Evolutionary conservation across 2,888 invertebrate genomes (phyloP).

Genomic region (Hypena proboscidalis): DNA sequence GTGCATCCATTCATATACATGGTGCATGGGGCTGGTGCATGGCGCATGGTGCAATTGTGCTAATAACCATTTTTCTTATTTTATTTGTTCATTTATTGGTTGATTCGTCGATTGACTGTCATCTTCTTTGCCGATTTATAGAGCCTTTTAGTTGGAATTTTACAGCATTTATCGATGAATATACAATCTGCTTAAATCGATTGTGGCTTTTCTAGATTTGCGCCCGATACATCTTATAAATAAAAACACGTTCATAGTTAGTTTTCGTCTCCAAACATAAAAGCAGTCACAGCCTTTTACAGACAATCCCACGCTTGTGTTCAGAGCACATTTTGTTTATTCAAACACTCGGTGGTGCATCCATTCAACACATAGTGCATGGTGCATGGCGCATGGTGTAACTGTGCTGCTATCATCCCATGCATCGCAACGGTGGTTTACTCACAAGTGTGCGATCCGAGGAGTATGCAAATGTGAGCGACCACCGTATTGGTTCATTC

Average conservation of each 20-base stretch:
- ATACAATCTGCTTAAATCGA: too few relatives aligned
- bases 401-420: slow-evolving; percentile 37
- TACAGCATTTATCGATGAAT: too few relatives aligned
- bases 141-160: too few relatives aligned
- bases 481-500: slow-evolving; percentile 36
- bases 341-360: slow-evolving; percentile 15
- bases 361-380: slow-evolving; percentile 7
- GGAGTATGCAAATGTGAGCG: slow-evolving; percentile 49
- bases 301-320: neutral
- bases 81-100: too few relatives aligned
- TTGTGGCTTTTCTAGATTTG: too few relatives aligned
- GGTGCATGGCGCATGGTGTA: slow-evolving; percentile 33
- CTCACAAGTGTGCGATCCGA: slow-evolving; percentile 40
- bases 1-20: too few relatives aligned
- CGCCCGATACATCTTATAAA: slow-evolving; percentile 2
- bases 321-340: slow-evolving; percentile 22
- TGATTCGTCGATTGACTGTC: too few relatives aligned
- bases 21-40: too few relatives aligned
- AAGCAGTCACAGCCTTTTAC: neutral
- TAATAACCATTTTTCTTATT: too few relatives aligned
- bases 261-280: neutral
- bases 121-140: too few relatives aligned
- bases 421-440: slow-evolving; percentile 43
- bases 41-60: too few relatives aligned
- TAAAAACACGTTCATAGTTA: neutral